Base-by-base conservation (phyloP, 2,888 invertebrate species). In the Ephialtes manifestator region DNA sequence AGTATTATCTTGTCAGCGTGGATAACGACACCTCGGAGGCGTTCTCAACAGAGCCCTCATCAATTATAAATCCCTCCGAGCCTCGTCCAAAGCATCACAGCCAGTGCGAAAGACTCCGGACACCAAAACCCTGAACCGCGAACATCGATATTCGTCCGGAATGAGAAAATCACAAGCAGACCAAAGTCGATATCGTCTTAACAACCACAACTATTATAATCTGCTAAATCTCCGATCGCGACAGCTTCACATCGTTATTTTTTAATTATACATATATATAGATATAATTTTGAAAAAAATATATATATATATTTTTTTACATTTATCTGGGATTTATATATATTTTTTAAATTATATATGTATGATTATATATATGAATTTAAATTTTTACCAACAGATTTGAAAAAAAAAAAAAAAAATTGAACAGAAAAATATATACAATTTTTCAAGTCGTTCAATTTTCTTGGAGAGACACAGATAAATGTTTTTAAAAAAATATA, bases 21-120 rank as follows among this genome's bases (percentile, higher is more conserved):
- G 92, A 92, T 92, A 92, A 92, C 92, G 92, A 92, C 92, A 92
- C 92, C 92, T 91, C 88, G 90, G 89, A 89, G 92, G 90, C 91
- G 91, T 89, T 89, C 90, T 89, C 85, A 60, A 82, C 85, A 90
- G 90, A 90, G 88, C 92, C 91, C 92, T 92, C 92, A 92, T 92
- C 92, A 92, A 92, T 92, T 92, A 92, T 92, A 92, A 92, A 92
- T 91, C 91, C 90, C 90, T 85, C 28, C 71, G 82, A 82, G 85
- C 48, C 53, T 35, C 77, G 18, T 51, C 63, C n/a, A 43, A 46
- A 70, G 31, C 70, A 43, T 74, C 79, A 43, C 53, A 28, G 63
- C 70, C 74, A 68, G 67, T 18, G 20, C 24, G 60, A 63, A 10
- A 71, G 72, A 72, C 20, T 58, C 15, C 81, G 7, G 46, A 55